Evolutionary conservation across 2,113 vertebrate genomes (phyloP), one percentile per base, ranked within the genome.

Genomic region (Gobiocypris rarus): DNA sequence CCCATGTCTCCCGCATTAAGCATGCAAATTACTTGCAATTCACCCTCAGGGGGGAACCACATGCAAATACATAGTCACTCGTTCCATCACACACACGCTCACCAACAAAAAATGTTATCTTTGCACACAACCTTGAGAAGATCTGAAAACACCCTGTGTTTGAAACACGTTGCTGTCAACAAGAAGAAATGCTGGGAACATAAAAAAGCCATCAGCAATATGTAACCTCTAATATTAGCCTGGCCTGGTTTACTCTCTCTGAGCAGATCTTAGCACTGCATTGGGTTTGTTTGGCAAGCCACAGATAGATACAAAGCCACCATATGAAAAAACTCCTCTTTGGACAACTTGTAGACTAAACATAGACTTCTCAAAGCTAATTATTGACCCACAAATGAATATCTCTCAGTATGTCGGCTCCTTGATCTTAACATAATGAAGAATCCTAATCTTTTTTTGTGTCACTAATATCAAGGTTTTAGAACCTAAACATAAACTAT

Each of bases 211-310:
- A 89, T 83, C 80, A 86, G 83, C 84, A 69, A 22, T 41, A 79
- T 84, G 61, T 81, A 73, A 76, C 11, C 81, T 86, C 67, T 89
- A 81, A 82, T 80, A 83, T 75, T 69, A 87, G 67, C 61, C 71
- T 75, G 73, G 78, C 81, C 56, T 89, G 75, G 87, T 83, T 91
- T 86, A 84, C 63, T 73, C 79, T 82, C 52, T 84, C 87, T 84
- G 45, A 85, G 86, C 76, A 81, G 83, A 54, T 74, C 81, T 70
- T 59, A 67, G 59, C 69, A 86, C 22, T 67, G 52, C 19, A 17
- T 48, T 50, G 4, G 14, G 9, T 80, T 41, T 65, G 24, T 80
- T 65, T 80, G 38, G 58, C 59, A 80, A 80, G 24, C n/a, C 75
- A 83, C 67, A 34, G 70, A 50, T 56, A 48, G 31, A 75, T 75